Percentiles rank a stretch among this genome's conserved stretches.
Conservation (phyloP, 2,888 invertebrate genomes). For the Sphaeridia pumilis region DNA sequence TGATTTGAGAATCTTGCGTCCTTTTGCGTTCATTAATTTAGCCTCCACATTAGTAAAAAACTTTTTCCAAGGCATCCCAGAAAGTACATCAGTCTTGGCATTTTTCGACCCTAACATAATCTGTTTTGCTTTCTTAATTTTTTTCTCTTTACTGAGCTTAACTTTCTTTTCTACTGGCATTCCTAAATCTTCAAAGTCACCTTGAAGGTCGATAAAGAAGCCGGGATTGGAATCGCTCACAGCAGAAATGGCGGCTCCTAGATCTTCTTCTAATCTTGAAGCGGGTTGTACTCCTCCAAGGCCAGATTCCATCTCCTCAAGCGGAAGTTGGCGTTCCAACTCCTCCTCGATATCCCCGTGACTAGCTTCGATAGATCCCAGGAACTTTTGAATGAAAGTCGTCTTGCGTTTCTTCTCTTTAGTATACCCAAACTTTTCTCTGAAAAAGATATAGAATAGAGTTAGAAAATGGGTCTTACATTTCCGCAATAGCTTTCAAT, state of each 20-base stretch:
- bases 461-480: no score
- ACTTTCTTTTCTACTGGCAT: background rate
- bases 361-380: no score
- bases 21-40: constrained; percentile 16
- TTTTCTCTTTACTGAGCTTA: background rate
- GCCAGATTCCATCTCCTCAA: background rate
- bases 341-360: no score
- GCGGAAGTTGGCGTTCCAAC: background rate
- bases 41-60: constrained; percentile 23
- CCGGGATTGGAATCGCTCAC: no score
- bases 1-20: constrained; percentile 22
- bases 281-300: no score
- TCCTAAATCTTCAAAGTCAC: background rate
- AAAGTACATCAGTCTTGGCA: constrained; percentile 15
- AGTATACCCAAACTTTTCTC: no score
- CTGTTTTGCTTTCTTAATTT: constrained; percentile 4
- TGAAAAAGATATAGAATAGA: no score
- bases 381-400: no score
- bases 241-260: background rate
- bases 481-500: no score
- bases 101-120: background rate
- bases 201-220: no score
- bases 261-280: background rate
- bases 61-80: constrained; percentile 19
- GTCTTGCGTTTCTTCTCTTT: no score